These are phyloP conservation scores for Falco punctatus DNA, from an alignment of 2,113 vertebrate species.

Conservation along the genomic window DNA sequence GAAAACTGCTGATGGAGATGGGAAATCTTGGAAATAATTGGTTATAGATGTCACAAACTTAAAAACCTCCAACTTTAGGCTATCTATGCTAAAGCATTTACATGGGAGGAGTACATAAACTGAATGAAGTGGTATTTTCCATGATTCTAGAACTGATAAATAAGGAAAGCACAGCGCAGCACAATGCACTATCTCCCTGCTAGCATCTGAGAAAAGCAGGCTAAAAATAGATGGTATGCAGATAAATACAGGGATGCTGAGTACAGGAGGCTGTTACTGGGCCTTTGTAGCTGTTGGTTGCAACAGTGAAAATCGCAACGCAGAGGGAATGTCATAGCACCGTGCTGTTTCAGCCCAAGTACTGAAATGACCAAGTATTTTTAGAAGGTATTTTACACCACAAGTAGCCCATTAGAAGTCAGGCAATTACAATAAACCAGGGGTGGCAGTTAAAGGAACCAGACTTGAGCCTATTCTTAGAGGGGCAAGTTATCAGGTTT, in stretches of 20 bases:
- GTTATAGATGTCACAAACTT: background rate
- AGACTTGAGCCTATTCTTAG: background rate
- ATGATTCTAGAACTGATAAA: background rate
- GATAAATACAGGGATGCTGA: constrained; percentile 31
- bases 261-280: background rate
- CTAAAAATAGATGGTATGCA: constrained; percentile 14
- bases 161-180: background rate
- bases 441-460: background rate
- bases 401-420: background rate
- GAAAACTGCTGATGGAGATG: background rate
- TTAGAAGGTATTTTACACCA: background rate
- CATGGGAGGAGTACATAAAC: background rate
- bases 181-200: background rate
- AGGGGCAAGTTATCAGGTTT: background rate
- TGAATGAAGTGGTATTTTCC: constrained; percentile 13
- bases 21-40: background rate
- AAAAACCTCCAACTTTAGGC: background rate
- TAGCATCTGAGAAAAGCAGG: background rate
- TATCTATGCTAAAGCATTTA: background rate
- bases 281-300: background rate
- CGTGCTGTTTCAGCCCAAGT: background rate
- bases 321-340: background rate
- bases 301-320: background rate
- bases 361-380: background rate
- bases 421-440: background rate